Conservation (phyloP, 2,797 vertebrate species). For the Heterohyrax brucei region DNA sequence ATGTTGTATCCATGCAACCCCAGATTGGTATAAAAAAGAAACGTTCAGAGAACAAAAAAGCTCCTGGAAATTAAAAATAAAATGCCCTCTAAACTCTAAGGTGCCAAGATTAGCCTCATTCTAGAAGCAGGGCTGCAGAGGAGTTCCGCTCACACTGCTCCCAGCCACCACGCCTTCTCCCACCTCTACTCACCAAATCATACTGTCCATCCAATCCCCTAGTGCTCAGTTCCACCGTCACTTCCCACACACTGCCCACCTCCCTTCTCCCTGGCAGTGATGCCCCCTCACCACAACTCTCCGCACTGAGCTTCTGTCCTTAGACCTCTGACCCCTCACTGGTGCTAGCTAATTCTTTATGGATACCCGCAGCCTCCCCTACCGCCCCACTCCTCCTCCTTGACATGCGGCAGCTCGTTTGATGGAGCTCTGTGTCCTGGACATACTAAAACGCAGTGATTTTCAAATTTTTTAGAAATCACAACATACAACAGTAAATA, state of each 20-base stretch:
- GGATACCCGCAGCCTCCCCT: background rate
- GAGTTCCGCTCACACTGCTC: background rate
- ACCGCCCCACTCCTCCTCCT: background rate
- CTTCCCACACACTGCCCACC: background rate
- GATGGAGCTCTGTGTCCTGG: background rate
- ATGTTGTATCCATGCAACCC: background rate
- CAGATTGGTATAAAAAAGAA: background rate
- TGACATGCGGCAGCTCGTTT: background rate
- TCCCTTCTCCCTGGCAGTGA: background rate
- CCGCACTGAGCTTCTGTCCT: accelerated
- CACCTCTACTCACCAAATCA: background rate
- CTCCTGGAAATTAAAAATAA: constrained; percentile 41
- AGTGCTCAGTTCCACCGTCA: background rate
- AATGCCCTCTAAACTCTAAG: background rate
- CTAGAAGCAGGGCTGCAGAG: background rate
- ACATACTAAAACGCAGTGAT: background rate
- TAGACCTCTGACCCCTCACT: background rate
- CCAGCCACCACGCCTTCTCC: background rate
- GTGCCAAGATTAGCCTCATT: background rate
- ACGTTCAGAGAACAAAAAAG: background rate
- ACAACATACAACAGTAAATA: background rate
- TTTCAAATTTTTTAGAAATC: background rate
- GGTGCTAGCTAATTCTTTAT: background rate
- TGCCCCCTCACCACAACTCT: background rate
- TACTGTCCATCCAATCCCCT: accelerated